Evolutionary conservation across 2,888 invertebrate species (phyloP).

Genomic region (Pristionchus mayeri): DNA sequence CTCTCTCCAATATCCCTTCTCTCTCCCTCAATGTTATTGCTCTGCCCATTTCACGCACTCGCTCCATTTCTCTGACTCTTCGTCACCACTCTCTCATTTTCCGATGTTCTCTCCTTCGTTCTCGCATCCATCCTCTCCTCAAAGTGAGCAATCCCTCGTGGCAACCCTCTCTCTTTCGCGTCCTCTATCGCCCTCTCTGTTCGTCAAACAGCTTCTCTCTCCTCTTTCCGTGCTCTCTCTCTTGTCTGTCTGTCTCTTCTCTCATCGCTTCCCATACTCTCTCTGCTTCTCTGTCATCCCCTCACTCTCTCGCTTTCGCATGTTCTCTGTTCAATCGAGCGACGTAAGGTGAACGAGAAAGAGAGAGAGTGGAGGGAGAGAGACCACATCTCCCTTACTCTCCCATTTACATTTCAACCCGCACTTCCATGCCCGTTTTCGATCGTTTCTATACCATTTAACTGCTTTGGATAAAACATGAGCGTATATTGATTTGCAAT

Average conservation of each 20-base stretch:
- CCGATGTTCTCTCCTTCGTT: background rate
- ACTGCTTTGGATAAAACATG: too few species aligned
- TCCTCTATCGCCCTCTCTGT: background rate
- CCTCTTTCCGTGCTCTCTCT: background rate
- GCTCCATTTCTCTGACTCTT: constrained; percentile 12
- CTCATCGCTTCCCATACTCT: background rate
- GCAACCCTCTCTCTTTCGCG: background rate
- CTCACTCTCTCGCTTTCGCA: background rate
- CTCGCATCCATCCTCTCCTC: background rate
- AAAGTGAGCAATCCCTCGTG: background rate
- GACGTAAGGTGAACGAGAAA: constrained; percentile 31
- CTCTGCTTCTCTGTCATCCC: background rate
- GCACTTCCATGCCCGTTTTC: background rate
- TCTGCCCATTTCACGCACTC: constrained; percentile 8
- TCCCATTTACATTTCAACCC: constrained; percentile 29
- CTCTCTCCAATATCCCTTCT: background rate
- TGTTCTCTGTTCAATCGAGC: background rate
- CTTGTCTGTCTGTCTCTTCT: background rate
- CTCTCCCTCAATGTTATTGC: constrained; percentile 4
- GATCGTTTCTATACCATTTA: background rate
- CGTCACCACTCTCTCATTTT: constrained; percentile 1
- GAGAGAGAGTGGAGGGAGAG: constrained; percentile 4
- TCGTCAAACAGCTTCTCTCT: background rate
- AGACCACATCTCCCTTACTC: background rate
- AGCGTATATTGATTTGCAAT: too few species aligned